These are phyloP conservation scores for Callimorpha dominula DNA, from an alignment of 2,888 invertebrate genomes.

Conservation along the genomic window DNA sequence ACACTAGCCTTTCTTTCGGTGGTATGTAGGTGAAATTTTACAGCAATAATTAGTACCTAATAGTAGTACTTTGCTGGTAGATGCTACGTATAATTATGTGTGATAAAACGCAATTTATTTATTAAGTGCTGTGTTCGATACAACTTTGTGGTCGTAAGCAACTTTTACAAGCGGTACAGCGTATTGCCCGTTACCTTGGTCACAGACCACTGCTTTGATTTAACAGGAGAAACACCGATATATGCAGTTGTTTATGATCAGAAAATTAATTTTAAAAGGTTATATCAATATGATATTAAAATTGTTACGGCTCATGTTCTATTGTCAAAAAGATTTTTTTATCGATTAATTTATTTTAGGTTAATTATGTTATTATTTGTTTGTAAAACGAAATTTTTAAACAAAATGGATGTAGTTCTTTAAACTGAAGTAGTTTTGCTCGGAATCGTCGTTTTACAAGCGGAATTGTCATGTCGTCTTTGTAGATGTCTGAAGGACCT, in stretches of 20 bases:
- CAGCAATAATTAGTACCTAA: conserved; percentile 86
- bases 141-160: conserved; percentile 62
- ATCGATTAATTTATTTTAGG: conserved; percentile 80
- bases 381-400: conserved; percentile 70
- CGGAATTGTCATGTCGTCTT: conserved; percentile 55
- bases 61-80: conserved; percentile 82
- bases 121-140: conserved; percentile 63
- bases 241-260: conserved; percentile 62
- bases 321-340: conserved; percentile 68
- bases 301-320: conserved; percentile 80
- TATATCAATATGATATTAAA: conserved; percentile 84
- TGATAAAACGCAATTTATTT: conserved; percentile 80
- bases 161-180: conserved; percentile 41
- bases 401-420: conserved; percentile 56
- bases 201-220: conserved; percentile 40
- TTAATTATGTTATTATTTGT: conserved; percentile 76
- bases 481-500: conserved; percentile 36
- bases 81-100: conserved; percentile 80
- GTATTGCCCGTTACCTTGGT: conserved; percentile 37
- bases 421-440: conserved; percentile 62
- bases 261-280: conserved; percentile 67
- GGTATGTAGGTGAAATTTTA: conserved; percentile 81
- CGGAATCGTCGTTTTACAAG: conserved; percentile 61
- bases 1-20: conserved; percentile 83
- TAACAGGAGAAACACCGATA: conserved; percentile 12